phyloP scores from a whole-genome alignment of 2,113 vertebrate genomes.

The Halichoeres trimaculatus region DNA sequence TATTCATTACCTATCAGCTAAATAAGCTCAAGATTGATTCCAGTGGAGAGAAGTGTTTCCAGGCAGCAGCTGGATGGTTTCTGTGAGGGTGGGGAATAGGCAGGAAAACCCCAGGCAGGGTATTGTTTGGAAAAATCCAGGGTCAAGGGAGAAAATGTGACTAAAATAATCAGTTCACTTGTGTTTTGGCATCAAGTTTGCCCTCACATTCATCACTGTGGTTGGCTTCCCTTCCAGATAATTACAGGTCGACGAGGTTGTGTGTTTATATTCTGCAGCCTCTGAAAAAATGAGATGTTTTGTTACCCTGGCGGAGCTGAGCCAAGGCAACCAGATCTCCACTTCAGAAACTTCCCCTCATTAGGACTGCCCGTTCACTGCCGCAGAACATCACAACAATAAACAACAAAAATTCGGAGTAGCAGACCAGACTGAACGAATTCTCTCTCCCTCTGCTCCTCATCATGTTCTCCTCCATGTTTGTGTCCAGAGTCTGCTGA shows the following conservation, averaged over 20 bases:
- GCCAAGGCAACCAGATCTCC: conserved; percentile 25
- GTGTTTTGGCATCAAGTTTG: neutral
- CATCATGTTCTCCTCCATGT: neutral
- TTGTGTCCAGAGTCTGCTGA: conserved; percentile 92
- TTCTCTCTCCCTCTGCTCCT: neutral
- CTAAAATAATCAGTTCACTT: conserved; percentile 23
- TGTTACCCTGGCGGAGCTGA: conserved; percentile 13
- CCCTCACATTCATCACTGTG: conserved; percentile 39
- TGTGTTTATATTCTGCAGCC: conserved; percentile 25
- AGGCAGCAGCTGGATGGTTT: neutral
- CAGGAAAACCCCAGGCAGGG: conserved; percentile 33
- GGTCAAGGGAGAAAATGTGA: conserved; percentile 29
- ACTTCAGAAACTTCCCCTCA: conserved; percentile 38
- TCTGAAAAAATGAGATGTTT: conserved; percentile 42
- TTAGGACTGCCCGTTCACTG: conserved; percentile 3
- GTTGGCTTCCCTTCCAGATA: neutral
- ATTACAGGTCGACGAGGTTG: neutral
- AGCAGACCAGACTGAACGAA: conserved; percentile 8
- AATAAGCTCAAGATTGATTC: conserved; percentile 4
- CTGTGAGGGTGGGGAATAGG: conserved; percentile 25
- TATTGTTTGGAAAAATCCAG: conserved; percentile 41
- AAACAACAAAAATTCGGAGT: neutral
- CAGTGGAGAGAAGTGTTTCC: conserved; percentile 10
- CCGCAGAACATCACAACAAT: conserved; percentile 1
- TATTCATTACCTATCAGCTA: neutral